Base-by-base conservation (phyloP, 2,113 vertebrate species). In the Tinamus guttatus region DNA sequence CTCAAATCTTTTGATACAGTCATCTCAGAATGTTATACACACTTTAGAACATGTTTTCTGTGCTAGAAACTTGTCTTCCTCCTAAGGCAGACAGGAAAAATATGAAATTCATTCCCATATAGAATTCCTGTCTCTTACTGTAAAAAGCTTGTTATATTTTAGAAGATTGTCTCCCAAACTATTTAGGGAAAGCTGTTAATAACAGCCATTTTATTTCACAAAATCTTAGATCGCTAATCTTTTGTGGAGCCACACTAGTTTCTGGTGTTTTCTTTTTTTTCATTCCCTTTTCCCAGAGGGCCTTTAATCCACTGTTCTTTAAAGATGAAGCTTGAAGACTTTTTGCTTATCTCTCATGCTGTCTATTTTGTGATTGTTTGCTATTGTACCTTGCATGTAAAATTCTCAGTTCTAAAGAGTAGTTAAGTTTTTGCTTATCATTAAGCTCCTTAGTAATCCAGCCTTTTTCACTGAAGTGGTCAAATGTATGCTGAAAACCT, bases 51-150 rank as follows among this genome's bases (percentile, higher is more conserved):
- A 15, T 2, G 0, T 7, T 94, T 84, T 78, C 36, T 86, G 9
- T 62, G 63, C 47, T 69, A 63, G 78, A 25, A 7, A 2, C 65
- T 74, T 8, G 13, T 13, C 8, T 80, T 43, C 40, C 14, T 18
- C 40, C 1, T 1, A 47, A 78, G 49, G 32, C n/a, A 60, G 20
- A 30, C 11, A 24, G 0, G 12, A 76, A 25, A 25, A 9, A 0
- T n/a, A 20, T 1, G 5, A 6, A 54, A 24, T 67, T 59, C 6
- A 6, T 19, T 91, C 52, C 27, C 7, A 28, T 32, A 3, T 2
- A 18, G 51, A 70, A 21, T 22, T 15, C 3, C 22, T 71, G 30
- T 43, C 17, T 79, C 25, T 14, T 41, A 36, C 11, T 32, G 27
- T 32, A 58, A 58, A 58, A 58, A 58, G 17, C 54, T 58, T 58